Percentiles rank a stretch among this genome's conserved stretches.
Evolutionary conservation across 2,797 vertebrate species (phyloP).

Genomic region (Cyclura pinguis): DNA sequence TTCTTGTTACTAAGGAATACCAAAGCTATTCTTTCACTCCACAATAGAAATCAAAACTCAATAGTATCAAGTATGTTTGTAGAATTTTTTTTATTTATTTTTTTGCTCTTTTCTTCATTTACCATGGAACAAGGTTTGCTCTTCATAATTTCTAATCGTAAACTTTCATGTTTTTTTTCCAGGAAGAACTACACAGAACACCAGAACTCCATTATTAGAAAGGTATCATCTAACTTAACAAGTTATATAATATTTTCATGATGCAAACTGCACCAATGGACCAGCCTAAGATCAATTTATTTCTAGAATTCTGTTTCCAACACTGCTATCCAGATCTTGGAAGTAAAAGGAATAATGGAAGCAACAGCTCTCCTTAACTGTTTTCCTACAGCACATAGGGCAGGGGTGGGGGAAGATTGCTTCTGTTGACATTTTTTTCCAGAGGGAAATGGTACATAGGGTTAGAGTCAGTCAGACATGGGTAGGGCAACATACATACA

Average conservation of each 20-base stretch:
- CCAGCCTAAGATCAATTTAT: not conserved
- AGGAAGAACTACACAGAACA: too few relatives aligned
- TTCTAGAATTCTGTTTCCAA: not conserved
- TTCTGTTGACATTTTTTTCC: not conserved
- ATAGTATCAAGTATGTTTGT: too few relatives aligned
- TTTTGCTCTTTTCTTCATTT: too few relatives aligned
- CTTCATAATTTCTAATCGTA: too few relatives aligned
- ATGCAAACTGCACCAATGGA: not conserved
- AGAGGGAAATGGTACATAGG: not conserved
- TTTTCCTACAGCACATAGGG: not conserved
- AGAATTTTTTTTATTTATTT: too few relatives aligned
- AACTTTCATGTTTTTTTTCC: too few relatives aligned
- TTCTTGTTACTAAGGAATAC: too few relatives aligned
- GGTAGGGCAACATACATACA: not conserved
- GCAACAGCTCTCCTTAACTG: not conserved
- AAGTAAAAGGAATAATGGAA: not conserved
- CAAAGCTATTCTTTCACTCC: too few relatives aligned
- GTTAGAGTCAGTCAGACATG: not conserved
- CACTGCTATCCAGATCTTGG: too few relatives aligned
- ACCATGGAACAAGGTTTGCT: too few relatives aligned
- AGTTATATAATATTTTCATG: not conserved
- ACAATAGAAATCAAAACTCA: too few relatives aligned
- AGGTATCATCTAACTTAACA: not conserved
- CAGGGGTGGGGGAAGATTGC: not conserved
- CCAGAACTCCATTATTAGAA: too few relatives aligned